Percentiles rank a stretch among this genome's conserved stretches.
Evolutionary conservation across 2,113 vertebrate genomes (phyloP).

Genomic region (Rhadina sibilatrix): DNA sequence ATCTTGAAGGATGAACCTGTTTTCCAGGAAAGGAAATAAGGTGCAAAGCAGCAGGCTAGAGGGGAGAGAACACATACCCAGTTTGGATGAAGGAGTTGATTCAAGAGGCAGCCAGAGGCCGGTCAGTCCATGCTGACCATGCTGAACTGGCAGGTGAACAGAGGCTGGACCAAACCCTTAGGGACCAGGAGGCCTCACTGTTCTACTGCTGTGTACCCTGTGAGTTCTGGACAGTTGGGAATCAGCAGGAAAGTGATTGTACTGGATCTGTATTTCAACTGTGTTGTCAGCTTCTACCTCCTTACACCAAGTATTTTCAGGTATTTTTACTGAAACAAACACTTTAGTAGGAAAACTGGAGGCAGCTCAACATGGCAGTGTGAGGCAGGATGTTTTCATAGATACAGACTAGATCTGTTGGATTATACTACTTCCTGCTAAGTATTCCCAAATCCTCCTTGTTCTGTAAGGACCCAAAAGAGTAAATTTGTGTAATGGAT

Average conservation of each 20-base stretch:
- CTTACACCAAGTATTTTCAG: neutral
- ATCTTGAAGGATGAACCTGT: neutral
- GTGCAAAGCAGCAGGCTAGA: neutral
- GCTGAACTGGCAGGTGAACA: neutral
- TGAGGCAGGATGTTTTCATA: neutral
- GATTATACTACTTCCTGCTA: neutral
- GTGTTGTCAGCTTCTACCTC: neutral
- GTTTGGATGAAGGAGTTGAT: neutral
- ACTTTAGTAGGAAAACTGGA: neutral
- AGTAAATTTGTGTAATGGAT: neutral
- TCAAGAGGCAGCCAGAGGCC: neutral
- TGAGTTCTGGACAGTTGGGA: neutral
- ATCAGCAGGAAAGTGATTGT: neutral
- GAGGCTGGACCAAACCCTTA: fast-evolving
- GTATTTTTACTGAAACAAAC: neutral
- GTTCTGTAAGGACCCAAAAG: neutral
- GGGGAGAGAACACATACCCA: neutral
- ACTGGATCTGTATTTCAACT: fast-evolving
- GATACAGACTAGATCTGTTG: neutral
- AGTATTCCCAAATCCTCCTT: neutral
- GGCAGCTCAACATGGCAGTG: neutral
- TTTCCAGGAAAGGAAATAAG: neutral
- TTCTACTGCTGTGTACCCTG: neutral
- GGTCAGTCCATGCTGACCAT: neutral
- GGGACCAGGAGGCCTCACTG: neutral